Evolutionary conservation across 2,888 invertebrate species (phyloP), one percentile per base, ranked within the genome.

Genomic region (Dasypolia templi): DNA sequence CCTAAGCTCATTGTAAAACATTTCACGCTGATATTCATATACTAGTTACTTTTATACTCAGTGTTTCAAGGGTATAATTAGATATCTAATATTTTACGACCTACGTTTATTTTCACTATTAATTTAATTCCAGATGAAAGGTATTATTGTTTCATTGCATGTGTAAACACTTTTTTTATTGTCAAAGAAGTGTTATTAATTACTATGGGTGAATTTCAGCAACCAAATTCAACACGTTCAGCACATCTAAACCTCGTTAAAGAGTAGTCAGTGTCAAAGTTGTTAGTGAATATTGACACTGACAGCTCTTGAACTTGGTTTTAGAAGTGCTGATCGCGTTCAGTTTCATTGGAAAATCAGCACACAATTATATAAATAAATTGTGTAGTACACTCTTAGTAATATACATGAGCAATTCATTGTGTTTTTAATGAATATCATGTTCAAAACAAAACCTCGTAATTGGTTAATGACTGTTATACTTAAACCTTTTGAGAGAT

Each of bases 371-470:
- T n/a, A n/a, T 72, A 44, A 61, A 75, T 32, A 42, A 4, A 58
- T 59, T 63, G n/a, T n/a, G n/a, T n/a, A n/a, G n/a, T n/a, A n/a
- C n/a, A n/a, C n/a, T n/a, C n/a, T n/a, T n/a, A n/a, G n/a, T n/a
- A n/a, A n/a, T n/a, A n/a, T n/a, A n/a, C 17, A 49, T 12, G 29
- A 69, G 51, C 35, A 65, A 53, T 42, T 55, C 46, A 49, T 64
- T 63, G 55, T 74, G 69, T 63, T 68, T 67, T 17, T 74, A 75
- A 75, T 75, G 53, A 84, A 76, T 79, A 75, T 75, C 65, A 70
- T 51, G 62, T 71, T 73, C 64, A 65, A 72, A 84, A 81, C 72
- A 77, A 78, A 77, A 64, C 72, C 61, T 65, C 46, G 9, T 29
- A 62, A 75, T 73, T 58, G 35, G 49, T 63, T 79, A 83, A 77